Base-by-base conservation (phyloP, 2,888 invertebrate species). In the Aspidiotus destructor region DNA sequence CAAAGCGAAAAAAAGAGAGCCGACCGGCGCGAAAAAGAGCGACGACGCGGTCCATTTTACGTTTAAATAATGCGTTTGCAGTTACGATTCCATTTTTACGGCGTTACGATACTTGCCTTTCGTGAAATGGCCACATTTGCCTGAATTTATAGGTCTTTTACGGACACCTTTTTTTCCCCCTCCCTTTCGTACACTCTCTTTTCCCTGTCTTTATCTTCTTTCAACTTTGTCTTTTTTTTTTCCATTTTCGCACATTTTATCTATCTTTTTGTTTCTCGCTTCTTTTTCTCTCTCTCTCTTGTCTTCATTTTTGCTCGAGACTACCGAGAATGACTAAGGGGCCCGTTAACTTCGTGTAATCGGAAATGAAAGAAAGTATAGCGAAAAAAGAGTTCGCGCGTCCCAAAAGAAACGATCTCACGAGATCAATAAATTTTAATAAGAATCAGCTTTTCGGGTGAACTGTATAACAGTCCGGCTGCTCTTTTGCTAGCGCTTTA, bases 341-440 rank as follows among this genome's bases (percentile, higher is more conserved):
- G 62, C 28, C 62, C 62, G 62, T 62, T 62, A 62, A 62, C 62
- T 52, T 52, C 52, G 41, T 48, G 42, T 62, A 62, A 62, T 62
- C 52, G 62, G 52, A 52, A 42, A 48, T 54, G 63, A 48, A 41
- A 63, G 54, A 63, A 63, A 63, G 54, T 17, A 64, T 15, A 54
- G 42, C 41, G 53, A 64, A 63, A 63, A 63, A 28, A 48, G 16
- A 62, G 52, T 52, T n/a, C 48, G 52, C 42, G 52, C 44, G 41
- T 48, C 48, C 28, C 44, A 62, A 52, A 62, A 52, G 42, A 62
- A 62, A 48, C 62, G 28, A 40, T 62, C 62, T 48, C 62, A 5
- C 42, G 62, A 62, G 62, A 62, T 62, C 52, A 62, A 62, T 62
- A 62, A 62, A 62, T 62, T 62, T 62, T 62, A 62, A 62, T 62